Evolutionary conservation across 2,797 vertebrate species (phyloP).

Genomic region (Leucoraja ocellata): DNA sequence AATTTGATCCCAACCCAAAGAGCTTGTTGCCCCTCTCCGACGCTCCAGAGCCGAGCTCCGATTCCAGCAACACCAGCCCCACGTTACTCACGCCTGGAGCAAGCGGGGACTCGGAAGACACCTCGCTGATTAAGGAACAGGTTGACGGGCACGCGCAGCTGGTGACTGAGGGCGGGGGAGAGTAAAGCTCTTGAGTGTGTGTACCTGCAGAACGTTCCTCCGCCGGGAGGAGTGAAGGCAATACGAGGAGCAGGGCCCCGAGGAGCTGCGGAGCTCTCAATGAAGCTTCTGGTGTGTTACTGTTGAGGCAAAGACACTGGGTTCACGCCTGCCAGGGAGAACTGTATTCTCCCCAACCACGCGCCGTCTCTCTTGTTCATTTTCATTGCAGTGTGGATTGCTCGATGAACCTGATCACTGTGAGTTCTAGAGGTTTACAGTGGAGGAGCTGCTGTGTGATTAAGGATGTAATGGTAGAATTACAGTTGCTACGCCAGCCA

Average conservation of each 20-base stretch:
- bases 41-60: slow-evolving; percentile 87
- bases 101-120: slow-evolving; percentile 93
- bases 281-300: background rate
- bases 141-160: slow-evolving; percentile 40
- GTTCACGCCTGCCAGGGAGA: background rate
- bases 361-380: background rate
- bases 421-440: background rate
- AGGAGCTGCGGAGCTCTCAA: background rate
- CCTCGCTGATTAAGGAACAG: slow-evolving; percentile 67
- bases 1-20: slow-evolving; percentile 72
- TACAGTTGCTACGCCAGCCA: too few relatives aligned
- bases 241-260: background rate
- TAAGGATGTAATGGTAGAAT: background rate
- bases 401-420: background rate
- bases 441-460: background rate
- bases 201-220: background rate
- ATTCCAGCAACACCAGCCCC: slow-evolving; percentile 87
- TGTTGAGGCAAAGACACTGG: background rate
- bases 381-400: background rate
- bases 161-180: background rate
- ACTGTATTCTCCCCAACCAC: background rate
- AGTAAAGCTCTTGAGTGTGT: background rate
- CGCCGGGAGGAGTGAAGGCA: background rate
- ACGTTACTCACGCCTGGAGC: slow-evolving; percentile 78
- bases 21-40: slow-evolving; percentile 72